Conservation (phyloP, 2,797 vertebrate species). For the Pipistrellus kuhlii region DNA sequence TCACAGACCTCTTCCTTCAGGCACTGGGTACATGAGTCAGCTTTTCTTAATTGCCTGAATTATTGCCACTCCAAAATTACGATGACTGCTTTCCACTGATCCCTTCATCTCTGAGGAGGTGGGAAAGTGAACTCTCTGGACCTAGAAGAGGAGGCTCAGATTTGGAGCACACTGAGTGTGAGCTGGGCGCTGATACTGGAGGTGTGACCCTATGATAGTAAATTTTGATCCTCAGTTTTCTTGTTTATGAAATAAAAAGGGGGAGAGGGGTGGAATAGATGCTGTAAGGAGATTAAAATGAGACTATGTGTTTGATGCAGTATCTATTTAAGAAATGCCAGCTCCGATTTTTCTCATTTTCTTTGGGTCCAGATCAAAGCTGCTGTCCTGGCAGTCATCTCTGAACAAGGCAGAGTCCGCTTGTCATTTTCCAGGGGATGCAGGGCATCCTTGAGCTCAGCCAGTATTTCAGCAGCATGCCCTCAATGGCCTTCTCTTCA, state of each 20-base stretch:
- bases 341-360: neutral
- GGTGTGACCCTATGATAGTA: neutral
- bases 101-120: neutral
- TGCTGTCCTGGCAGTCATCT: neutral
- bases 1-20: slow-evolving; percentile 41
- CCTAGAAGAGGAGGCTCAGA: neutral
- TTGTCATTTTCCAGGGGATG: neutral
- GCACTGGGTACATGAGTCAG: neutral
- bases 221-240: neutral
- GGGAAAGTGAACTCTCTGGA: neutral
- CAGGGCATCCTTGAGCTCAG: neutral
- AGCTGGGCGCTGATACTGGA: neutral
- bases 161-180: neutral
- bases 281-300: neutral
- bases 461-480: neutral
- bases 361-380: neutral
- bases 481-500: neutral
- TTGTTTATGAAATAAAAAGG: neutral
- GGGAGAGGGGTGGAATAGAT: neutral
- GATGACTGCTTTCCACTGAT: neutral
- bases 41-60: slow-evolving; percentile 64
- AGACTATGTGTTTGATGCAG: neutral
- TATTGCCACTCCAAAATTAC: neutral
- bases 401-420: neutral
- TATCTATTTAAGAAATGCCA: neutral